Conservation (phyloP, 2,113 vertebrate genomes). For the Entosphenus tridentatus region DNA sequence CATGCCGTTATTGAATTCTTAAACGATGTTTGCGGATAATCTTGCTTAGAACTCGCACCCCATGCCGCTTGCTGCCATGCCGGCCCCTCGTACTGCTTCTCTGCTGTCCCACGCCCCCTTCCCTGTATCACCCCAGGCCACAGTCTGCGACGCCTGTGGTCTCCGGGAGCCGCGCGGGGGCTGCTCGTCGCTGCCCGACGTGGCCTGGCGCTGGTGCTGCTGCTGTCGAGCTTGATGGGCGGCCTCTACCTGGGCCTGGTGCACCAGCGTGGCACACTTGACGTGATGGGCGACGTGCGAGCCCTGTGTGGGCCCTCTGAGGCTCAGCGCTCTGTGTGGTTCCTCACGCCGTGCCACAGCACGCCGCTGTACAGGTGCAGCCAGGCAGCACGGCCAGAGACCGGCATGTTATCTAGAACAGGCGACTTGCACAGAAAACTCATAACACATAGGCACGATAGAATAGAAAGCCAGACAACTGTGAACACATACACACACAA, state of each 20-base stretch:
- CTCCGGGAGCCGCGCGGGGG: too few species aligned
- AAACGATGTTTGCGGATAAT: not conserved
- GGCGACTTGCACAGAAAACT: not conserved
- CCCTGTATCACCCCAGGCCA: too few species aligned
- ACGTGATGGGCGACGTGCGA: slow-evolving; percentile 50
- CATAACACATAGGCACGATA: not conserved
- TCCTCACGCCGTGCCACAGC: slow-evolving; percentile 90
- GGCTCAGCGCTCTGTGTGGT: slow-evolving; percentile 20
- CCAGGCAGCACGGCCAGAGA: not conserved
- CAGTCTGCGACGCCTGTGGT: too few species aligned
- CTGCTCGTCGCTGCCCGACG: not conserved
- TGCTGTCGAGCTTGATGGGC: slow-evolving; percentile 33
- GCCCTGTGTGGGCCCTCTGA: slow-evolving; percentile 22
- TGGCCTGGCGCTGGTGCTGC: slow-evolving; percentile 19
- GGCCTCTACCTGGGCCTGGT: slow-evolving; percentile 65
- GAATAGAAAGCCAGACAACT: not conserved
- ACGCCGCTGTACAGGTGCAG: slow-evolving; percentile 75
- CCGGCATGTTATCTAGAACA: not conserved
- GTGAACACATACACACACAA: not conserved
- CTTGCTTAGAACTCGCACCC: not conserved
- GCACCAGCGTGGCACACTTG: slow-evolving; percentile 71
- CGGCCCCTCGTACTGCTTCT: too few species aligned
- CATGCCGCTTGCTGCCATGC: not conserved
- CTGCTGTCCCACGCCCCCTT: too few species aligned
- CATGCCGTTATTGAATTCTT: not conserved